These are phyloP conservation scores for Barypeithes pellucidus DNA, from an alignment of 2,888 invertebrate genomes.

Conservation along the genomic window DNA sequence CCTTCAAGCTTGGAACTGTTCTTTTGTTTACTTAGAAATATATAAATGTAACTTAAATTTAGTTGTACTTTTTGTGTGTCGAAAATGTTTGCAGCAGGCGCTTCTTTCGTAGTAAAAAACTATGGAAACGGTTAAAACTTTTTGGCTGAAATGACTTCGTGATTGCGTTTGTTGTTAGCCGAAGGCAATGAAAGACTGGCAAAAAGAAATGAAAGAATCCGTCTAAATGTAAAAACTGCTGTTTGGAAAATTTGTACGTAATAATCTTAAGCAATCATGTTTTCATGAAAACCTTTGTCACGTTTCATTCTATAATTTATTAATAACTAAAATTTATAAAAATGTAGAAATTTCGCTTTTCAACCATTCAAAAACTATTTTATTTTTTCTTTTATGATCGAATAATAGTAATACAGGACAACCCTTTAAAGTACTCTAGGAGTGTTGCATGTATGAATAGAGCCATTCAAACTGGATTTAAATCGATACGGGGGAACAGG, in stretches of 20 bases:
- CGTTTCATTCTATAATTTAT: no score
- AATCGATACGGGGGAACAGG: no score
- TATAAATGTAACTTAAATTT: constrained; percentile 45
- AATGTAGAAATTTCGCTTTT: no score
- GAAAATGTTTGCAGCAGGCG: constrained; percentile 54
- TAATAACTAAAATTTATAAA: neutral
- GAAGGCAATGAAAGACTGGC: neutral
- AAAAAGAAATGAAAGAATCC: constrained; percentile 9
- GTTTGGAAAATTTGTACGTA: neutral
- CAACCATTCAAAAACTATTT: no score
- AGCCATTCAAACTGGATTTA: no score
- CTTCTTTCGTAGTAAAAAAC: constrained; percentile 52
- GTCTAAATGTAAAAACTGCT: neutral
- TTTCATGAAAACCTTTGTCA: neutral
- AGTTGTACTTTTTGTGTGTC: constrained; percentile 38
- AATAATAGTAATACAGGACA: no score
- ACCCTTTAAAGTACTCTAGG: no score
- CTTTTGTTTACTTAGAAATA: constrained; percentile 41
- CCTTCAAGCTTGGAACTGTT: constrained; percentile 26
- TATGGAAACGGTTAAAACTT: constrained; percentile 56
- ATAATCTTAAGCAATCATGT: neutral
- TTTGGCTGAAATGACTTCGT: constrained; percentile 55
- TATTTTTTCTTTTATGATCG: no score
- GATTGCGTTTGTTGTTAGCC: constrained; percentile 58
- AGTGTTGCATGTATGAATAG: no score